These are phyloP conservation scores for Acanthosepion pharaonis DNA, from an alignment of 2,888 invertebrate genomes.

Conservation along the genomic window DNA sequence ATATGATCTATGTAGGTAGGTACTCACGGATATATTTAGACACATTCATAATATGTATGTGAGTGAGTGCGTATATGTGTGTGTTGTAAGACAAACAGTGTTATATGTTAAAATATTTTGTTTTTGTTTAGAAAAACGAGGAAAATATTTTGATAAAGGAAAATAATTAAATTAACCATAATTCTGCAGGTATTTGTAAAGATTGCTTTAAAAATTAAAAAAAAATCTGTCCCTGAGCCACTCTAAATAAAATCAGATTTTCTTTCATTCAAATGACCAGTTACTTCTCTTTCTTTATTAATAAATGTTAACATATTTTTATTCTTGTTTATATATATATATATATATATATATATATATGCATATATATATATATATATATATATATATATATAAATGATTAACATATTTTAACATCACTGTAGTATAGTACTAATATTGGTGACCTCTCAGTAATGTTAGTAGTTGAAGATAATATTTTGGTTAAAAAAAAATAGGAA, in stretches of 20 bases:
- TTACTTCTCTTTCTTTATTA: not conserved
- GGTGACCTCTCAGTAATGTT: constrained; percentile 2
- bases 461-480: not conserved
- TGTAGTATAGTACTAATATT: not conserved
- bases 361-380: constrained; percentile 33
- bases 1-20: constrained; percentile 8
- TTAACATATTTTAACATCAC: not conserved
- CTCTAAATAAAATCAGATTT: not conserved
- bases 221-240: not conserved
- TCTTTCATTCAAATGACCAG: not conserved
- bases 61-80: not conserved
- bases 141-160: no score
- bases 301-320: not conserved
- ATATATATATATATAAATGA: constrained; percentile 13
- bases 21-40: not conserved
- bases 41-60: not conserved
- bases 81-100: not conserved
- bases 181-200: not conserved
- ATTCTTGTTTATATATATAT: not conserved
- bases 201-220: not conserved
- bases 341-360: constrained; percentile 33
- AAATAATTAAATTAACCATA: no score
- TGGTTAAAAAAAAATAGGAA: not conserved
- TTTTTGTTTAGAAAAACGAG: no score
- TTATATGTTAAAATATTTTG: not conserved